Evolutionary conservation across 2,113 vertebrate species (phyloP).

Genomic region (Tachycineta bicolor): DNA sequence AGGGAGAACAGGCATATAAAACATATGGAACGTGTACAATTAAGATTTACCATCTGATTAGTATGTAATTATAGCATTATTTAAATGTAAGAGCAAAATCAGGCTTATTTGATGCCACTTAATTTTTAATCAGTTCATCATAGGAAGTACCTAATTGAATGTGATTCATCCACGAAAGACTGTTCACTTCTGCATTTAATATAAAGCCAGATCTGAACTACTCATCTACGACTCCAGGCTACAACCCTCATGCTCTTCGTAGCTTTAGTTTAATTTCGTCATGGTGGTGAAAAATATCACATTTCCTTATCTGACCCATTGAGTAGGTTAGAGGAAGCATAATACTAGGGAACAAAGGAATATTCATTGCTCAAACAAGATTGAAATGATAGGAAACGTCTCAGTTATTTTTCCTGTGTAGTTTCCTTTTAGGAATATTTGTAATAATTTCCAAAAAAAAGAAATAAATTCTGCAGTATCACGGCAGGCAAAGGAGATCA

Average conservation of each 20-base stretch:
- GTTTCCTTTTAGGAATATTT: constrained; percentile 18
- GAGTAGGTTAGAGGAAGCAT: constrained; percentile 77
- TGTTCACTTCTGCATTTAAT: neutral
- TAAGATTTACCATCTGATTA: constrained; percentile 57
- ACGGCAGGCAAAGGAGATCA: neutral
- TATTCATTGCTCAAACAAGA: constrained; percentile 77
- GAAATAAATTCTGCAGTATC: neutral
- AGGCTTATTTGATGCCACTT: constrained; percentile 27
- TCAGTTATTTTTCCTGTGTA: constrained; percentile 45
- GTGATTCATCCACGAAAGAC: constrained; percentile 24
- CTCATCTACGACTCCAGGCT: constrained; percentile 29
- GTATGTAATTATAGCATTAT: constrained; percentile 64
- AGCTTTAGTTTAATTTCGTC: constrained; percentile 37
- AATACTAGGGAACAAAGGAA: constrained; percentile 78
- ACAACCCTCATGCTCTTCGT: neutral
- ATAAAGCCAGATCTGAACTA: neutral
- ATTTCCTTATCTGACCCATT: constrained; percentile 76
- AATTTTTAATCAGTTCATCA: constrained; percentile 67
- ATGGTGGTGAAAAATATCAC: constrained; percentile 69
- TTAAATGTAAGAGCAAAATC: constrained; percentile 52
- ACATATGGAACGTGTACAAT: constrained; percentile 41
- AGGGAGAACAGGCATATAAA: constrained; percentile 21
- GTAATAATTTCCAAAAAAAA: constrained; percentile 4
- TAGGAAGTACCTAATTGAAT: constrained; percentile 52
- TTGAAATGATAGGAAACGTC: constrained; percentile 56